These are phyloP conservation scores for Calephelis virginiensis DNA, from an alignment of 1,140 invertebrate species.

Conservation along the genomic window DNA sequence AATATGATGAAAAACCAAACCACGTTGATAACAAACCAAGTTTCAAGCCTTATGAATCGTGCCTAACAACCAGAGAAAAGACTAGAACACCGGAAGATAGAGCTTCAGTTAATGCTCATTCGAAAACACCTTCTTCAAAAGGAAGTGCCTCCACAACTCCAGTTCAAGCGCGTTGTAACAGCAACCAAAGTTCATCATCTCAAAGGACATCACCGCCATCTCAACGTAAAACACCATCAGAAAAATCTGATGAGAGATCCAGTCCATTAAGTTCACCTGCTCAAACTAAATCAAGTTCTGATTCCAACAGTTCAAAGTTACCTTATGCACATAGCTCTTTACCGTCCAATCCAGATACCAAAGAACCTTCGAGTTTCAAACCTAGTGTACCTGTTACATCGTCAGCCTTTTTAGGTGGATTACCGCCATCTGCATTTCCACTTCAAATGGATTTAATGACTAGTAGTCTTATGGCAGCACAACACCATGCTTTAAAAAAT, in stretches of 20 bases:
- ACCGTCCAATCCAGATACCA: constrained; percentile 80
- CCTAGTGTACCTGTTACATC: constrained; percentile 78
- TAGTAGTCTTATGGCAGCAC: constrained; percentile 84
- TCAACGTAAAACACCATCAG: constrained; percentile 75
- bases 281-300: constrained; percentile 70
- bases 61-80: constrained; percentile 79
- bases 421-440: constrained; percentile 79
- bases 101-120: constrained; percentile 72
- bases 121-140: constrained; percentile 79
- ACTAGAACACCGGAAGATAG: constrained; percentile 80
- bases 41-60: constrained; percentile 86
- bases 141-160: constrained; percentile 70
- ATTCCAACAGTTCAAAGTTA: constrained; percentile 68
- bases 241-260: constrained; percentile 73
- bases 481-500: constrained; percentile 84
- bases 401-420: constrained; percentile 77
- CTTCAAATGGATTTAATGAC: constrained; percentile 86
- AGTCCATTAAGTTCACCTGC: constrained; percentile 70
- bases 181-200: constrained; percentile 83
- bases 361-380: constrained; percentile 84
- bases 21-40: constrained; percentile 80
- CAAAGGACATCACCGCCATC: constrained; percentile 77
- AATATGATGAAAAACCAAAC: constrained; percentile 77
- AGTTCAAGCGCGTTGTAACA: constrained; percentile 77
- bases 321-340: constrained; percentile 77